phyloP scores from a whole-genome alignment of 2,888 invertebrate species.

The Scaptomyza polygonia region DNA sequence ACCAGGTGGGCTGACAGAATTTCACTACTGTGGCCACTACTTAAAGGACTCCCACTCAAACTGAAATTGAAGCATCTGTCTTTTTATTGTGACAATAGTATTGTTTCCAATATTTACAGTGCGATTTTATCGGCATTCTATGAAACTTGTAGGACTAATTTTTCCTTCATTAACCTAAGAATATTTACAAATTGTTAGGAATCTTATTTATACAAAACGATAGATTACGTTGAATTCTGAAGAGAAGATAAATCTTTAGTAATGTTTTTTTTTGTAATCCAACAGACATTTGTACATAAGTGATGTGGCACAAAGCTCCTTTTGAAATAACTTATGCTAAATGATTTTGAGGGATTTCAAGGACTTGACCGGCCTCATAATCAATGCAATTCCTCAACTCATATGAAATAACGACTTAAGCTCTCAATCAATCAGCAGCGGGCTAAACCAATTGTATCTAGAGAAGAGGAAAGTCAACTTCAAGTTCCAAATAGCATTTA shows the following conservation, averaged over 20 bases:
- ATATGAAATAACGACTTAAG: conserved; percentile 47
- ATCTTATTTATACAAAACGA: background rate
- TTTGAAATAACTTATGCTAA: conserved; percentile 3
- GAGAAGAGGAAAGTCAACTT: conserved; percentile 15
- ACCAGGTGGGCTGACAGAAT: conserved; percentile 61
- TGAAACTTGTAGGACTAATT: background rate
- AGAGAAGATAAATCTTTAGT: background rate
- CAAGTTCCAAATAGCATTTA: conserved; percentile 45
- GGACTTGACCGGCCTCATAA: conserved; percentile 32
- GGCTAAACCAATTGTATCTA: conserved; percentile 68
- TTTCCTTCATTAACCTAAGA: too few species aligned
- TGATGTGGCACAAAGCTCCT: background rate
- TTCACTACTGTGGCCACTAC: conserved; percentile 65
- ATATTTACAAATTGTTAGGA: too few species aligned
- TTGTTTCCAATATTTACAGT: background rate
- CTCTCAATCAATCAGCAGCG: conserved; percentile 75
- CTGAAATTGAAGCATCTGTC: conserved; percentile 20
- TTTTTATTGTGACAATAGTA: conserved; percentile 5
- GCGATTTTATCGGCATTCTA: background rate
- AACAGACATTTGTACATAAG: background rate
- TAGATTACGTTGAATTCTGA: background rate
- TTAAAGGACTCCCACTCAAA: conserved; percentile 19
- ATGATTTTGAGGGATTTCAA: conserved; percentile 20
- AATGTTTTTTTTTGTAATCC: background rate
- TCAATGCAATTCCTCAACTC: conserved; percentile 41